Conservation (phyloP, 2,113 vertebrate species). For the Stomatorhinus ivindoensis region DNA sequence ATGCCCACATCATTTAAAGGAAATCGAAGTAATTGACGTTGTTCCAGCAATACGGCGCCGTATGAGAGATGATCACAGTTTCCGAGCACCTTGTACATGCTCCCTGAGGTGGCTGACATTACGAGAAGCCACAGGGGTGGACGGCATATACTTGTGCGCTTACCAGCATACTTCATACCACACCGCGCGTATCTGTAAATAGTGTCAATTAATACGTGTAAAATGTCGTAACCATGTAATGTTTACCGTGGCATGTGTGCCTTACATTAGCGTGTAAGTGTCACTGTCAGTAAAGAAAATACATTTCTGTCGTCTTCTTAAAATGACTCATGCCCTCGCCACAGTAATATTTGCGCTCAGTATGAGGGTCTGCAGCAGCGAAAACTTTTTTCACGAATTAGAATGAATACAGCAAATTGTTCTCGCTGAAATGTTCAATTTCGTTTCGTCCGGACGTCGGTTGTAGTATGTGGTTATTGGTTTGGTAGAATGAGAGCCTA, state of each 20-base stretch:
- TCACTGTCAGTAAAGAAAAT: not conserved
- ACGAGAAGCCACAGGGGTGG: not conserved
- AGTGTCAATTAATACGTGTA: not conserved
- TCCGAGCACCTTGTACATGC: not conserved
- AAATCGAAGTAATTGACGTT: not conserved
- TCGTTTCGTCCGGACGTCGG: not conserved
- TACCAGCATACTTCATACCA: not conserved
- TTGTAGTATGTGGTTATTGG: not conserved
- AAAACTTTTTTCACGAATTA: not conserved
- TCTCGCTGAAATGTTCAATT: not conserved
- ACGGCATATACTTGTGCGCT: not conserved
- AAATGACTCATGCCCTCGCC: not conserved
- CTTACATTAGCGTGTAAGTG: not conserved
- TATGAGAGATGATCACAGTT: not conserved
- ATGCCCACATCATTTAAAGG: not conserved
- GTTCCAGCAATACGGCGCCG: not conserved
- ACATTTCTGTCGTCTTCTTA: not conserved
- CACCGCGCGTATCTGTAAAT: too few species aligned
- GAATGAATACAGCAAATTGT: not conserved
- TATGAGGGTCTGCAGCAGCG: not conserved
- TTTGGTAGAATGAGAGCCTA: not conserved
- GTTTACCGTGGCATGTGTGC: not conserved
- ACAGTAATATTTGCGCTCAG: not conserved
- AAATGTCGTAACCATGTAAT: not conserved
- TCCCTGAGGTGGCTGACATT: not conserved